Percentiles rank a stretch among this genome's conserved stretches.
phyloP scores from a whole-genome alignment of 2,113 vertebrate species.

The Coreoperca whiteheadi region DNA sequence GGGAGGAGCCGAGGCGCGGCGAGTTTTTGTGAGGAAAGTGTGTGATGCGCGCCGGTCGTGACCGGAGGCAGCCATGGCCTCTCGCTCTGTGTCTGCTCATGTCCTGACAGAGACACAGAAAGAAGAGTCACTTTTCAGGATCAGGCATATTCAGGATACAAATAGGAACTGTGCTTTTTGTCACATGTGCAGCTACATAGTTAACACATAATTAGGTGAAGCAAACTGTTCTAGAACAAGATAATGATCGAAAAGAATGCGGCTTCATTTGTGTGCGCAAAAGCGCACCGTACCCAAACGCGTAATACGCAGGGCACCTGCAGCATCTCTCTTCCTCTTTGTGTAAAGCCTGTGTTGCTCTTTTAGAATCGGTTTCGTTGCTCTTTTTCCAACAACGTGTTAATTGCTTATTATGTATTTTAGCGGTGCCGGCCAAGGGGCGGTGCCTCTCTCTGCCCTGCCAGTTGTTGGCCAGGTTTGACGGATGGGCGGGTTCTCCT shows the following conservation, averaged over 20 bases:
- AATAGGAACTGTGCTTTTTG: not conserved
- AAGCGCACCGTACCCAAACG: not conserved
- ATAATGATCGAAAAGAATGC: too few relatives aligned
- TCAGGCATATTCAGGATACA: not conserved
- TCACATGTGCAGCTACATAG: not conserved
- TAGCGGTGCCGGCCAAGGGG: not conserved
- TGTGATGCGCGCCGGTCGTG: not conserved
- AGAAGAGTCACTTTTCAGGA: not conserved
- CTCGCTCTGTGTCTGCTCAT: not conserved
- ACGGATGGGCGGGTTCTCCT: slow-evolving; percentile 59
- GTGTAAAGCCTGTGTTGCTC: not conserved
- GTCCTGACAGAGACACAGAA: not conserved
- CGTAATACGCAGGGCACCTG: slow-evolving; percentile 15
- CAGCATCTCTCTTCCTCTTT: slow-evolving; percentile 2
- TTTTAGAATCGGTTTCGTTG: slow-evolving; percentile 12
- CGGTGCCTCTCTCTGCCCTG: slow-evolving; percentile 21
- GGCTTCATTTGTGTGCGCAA: not conserved
- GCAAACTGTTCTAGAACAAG: not conserved
- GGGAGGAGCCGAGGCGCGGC: not conserved
- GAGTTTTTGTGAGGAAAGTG: not conserved
- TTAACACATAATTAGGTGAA: not conserved
- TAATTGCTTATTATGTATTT: slow-evolving; percentile 42
- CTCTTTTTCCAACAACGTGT: slow-evolving; percentile 20
- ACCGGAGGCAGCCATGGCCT: not conserved
- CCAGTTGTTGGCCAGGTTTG: slow-evolving; percentile 70